Conservation (phyloP, 2,797 vertebrate genomes). For the Halcyon smyrnensis region DNA sequence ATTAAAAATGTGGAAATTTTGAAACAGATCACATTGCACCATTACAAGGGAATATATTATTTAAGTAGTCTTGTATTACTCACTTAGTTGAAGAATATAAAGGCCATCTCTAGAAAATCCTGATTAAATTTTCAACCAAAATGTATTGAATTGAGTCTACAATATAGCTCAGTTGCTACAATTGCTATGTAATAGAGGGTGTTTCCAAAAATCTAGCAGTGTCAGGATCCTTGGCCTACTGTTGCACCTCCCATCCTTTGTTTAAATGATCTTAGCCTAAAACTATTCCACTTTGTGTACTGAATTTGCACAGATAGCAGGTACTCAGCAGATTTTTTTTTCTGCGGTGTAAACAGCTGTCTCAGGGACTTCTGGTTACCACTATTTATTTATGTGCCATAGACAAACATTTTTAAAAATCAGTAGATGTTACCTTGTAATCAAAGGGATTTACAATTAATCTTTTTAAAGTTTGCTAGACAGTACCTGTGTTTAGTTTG, state of each 20-base stretch:
- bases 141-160: not conserved
- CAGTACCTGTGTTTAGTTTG: not conserved
- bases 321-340: not conserved
- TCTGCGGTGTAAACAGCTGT: slow-evolving; percentile 1
- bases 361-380: not conserved
- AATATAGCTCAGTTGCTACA: not conserved
- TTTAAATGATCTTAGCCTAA: slow-evolving; percentile 3
- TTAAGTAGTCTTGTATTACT: not conserved
- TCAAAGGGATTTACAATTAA: not conserved
- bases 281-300: not conserved
- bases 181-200: not conserved
- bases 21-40: not conserved
- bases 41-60: not conserved
- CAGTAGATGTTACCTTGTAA: not conserved
- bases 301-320: not conserved
- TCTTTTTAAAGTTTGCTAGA: not conserved
- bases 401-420: not conserved
- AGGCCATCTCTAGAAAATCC: not conserved
- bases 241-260: not conserved
- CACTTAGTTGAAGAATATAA: not conserved
- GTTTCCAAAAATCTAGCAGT: not conserved
- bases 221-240: not conserved
- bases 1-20: not conserved
- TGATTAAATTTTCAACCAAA: not conserved
- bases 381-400: not conserved